These are phyloP conservation scores for Scolopax rusticola DNA, from an alignment of 2,797 vertebrate species.

Conservation along the genomic window DNA sequence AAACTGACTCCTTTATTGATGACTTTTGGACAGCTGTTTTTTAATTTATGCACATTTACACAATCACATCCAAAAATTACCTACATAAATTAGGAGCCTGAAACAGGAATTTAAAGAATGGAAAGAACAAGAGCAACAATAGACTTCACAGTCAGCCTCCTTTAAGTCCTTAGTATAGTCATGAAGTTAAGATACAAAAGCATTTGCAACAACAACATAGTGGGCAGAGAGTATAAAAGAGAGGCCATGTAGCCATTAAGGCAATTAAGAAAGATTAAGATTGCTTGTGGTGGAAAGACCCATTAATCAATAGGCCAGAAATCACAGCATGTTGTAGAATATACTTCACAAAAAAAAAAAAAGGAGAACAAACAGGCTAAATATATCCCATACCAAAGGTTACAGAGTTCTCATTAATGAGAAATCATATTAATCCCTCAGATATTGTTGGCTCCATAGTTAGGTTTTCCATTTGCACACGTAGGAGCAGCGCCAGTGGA, in stretches of 20 bases:
- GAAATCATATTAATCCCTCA: slow-evolving; percentile 69
- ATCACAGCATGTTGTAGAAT: slow-evolving; percentile 80
- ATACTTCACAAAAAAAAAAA: slow-evolving; percentile 64
- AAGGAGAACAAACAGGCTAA: slow-evolving; percentile 62
- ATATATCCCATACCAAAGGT: slow-evolving; percentile 64
- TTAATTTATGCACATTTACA: slow-evolving; percentile 56
- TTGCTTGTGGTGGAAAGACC: slow-evolving; percentile 80
- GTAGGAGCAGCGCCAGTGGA: neutral
- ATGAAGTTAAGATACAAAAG: slow-evolving; percentile 82
- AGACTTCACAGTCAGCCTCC: slow-evolving; percentile 70
- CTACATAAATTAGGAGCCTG: slow-evolving; percentile 36
- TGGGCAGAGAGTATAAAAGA: slow-evolving; percentile 77
- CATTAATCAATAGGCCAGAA: slow-evolving; percentile 85
- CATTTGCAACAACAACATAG: slow-evolving; percentile 76
- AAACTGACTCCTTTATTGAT: neutral
- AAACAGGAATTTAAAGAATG: slow-evolving; percentile 58
- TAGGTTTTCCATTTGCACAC: slow-evolving; percentile 18
- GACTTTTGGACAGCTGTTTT: neutral
- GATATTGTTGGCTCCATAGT: slow-evolving; percentile 18
- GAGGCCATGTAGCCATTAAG: slow-evolving; percentile 80
- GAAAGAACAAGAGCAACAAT: slow-evolving; percentile 60
- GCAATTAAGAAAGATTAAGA: slow-evolving; percentile 86
- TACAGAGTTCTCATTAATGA: slow-evolving; percentile 48
- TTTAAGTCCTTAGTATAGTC: slow-evolving; percentile 67
- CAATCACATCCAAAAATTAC: slow-evolving; percentile 41